Evolutionary conservation across 2,888 invertebrate genomes (phyloP).

Genomic region (Drosophila pseudotakahashii): DNA sequence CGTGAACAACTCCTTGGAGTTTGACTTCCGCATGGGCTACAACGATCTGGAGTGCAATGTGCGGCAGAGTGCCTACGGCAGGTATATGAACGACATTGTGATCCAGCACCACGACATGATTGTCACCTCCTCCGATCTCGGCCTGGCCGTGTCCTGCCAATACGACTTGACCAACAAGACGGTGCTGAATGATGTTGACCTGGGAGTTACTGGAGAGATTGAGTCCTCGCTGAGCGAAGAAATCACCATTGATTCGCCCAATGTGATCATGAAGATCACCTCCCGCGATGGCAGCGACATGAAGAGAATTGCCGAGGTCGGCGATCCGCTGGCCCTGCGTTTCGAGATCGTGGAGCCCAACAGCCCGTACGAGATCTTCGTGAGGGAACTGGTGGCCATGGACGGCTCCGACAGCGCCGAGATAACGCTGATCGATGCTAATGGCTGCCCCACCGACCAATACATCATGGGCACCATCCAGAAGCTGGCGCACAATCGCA

Average conservation of each 20-base stretch:
- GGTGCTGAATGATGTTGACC: conserved; percentile 95
- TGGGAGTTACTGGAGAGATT: conserved; percentile 95
- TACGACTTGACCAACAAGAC: conserved; percentile 97
- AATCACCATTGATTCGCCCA: conserved; percentile 96
- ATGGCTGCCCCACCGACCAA: conserved; percentile 96
- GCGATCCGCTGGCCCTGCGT: conserved; percentile 94
- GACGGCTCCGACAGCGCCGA: conserved; percentile 97
- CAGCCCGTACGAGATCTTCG: conserved; percentile 98
- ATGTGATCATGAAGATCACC: conserved; percentile 97
- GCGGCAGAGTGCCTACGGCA: conserved; percentile 92
- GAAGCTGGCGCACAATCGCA: conserved; percentile 92
- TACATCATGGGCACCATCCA: conserved; percentile 97
- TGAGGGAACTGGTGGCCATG: conserved; percentile 96
- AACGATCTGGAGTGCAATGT: conserved; percentile 96
- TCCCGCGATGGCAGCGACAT: conserved; percentile 93
- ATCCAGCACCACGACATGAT: conserved; percentile 98
- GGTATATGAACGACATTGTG: conserved; percentile 95
- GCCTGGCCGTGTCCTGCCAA: conserved; percentile 96
- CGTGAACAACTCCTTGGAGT: conserved; percentile 93
- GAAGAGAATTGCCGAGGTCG: conserved; percentile 95
- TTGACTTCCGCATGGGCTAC: conserved; percentile 95
- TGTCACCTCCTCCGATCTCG: conserved; percentile 96
- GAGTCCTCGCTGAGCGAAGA: conserved; percentile 94
- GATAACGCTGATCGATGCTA: conserved; percentile 95
- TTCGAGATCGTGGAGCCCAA: conserved; percentile 96